phyloP scores from a whole-genome alignment of 2,113 vertebrate genomes.

The Gracilinanus agilis region DNA sequence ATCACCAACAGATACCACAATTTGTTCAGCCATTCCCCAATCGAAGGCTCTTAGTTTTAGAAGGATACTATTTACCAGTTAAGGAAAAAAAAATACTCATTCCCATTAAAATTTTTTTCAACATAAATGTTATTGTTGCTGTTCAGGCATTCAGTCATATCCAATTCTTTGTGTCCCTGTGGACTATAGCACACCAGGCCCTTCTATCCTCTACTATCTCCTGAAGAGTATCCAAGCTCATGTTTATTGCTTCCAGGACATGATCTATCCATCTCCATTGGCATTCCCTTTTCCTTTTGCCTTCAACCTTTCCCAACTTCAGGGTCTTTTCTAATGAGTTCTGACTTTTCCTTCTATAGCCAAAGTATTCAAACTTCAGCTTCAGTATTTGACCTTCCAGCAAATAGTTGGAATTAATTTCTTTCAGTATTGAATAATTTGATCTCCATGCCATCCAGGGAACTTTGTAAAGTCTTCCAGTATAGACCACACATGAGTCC shows the following conservation, averaged over 20 bases:
- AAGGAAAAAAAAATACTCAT: neutral
- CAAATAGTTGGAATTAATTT: neutral
- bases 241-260: neutral
- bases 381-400: neutral
- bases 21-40: too few relatives aligned
- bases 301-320: neutral
- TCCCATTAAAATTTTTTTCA: neutral
- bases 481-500: too few relatives aligned
- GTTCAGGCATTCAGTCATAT: neutral
- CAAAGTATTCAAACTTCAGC: neutral
- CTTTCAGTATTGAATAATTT: neutral
- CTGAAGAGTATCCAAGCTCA: neutral
- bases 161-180: neutral
- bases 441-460: neutral
- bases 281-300: too few relatives aligned
- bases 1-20: too few relatives aligned
- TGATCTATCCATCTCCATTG: neutral
- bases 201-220: neutral
- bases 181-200: neutral
- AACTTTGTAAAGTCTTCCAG: neutral
- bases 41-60: neutral
- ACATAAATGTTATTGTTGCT: neutral
- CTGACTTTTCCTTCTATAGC: neutral
- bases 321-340: neutral
- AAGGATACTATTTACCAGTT: neutral